Evolutionary conservation across 1,140 invertebrate species (phyloP).

Genomic region (Galendromus occidentalis): DNA sequence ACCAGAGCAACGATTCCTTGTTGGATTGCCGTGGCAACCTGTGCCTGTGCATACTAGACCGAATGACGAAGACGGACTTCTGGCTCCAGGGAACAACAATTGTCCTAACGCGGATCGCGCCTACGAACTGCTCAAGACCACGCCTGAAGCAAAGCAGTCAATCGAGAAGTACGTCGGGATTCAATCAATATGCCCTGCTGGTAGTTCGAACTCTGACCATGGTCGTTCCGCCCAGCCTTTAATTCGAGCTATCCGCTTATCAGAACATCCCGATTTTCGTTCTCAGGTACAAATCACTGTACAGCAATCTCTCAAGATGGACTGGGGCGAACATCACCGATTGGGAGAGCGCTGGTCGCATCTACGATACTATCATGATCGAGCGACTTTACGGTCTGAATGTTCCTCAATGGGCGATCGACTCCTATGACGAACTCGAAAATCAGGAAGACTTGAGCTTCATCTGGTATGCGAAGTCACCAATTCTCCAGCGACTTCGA

Average conservation of each 20-base stretch:
- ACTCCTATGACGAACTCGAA: background rate
- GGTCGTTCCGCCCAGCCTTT: no score
- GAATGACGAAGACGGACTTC: conserved; percentile 5
- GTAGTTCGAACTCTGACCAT: no score
- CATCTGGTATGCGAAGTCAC: background rate
- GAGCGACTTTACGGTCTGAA: background rate
- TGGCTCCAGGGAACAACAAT: background rate
- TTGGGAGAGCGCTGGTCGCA: background rate
- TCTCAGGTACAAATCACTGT: background rate
- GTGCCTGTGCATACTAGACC: conserved; percentile 10
- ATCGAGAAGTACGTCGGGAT: background rate
- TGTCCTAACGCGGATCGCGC: conserved; percentile 1
- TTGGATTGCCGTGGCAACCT: background rate
- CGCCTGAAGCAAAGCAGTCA: background rate
- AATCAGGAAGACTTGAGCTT: background rate
- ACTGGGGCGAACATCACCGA: background rate
- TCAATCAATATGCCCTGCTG: no score
- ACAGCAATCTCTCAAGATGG: background rate
- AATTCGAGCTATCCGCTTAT: no score
- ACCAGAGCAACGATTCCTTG: background rate
- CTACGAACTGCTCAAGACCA: background rate
- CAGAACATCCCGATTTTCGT: no score
- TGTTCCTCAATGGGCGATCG: background rate
- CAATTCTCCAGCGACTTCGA: background rate
- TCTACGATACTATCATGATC: background rate